These are phyloP conservation scores for Oceanites oceanicus DNA, from an alignment of 2,113 vertebrate species.

Conservation along the genomic window DNA sequence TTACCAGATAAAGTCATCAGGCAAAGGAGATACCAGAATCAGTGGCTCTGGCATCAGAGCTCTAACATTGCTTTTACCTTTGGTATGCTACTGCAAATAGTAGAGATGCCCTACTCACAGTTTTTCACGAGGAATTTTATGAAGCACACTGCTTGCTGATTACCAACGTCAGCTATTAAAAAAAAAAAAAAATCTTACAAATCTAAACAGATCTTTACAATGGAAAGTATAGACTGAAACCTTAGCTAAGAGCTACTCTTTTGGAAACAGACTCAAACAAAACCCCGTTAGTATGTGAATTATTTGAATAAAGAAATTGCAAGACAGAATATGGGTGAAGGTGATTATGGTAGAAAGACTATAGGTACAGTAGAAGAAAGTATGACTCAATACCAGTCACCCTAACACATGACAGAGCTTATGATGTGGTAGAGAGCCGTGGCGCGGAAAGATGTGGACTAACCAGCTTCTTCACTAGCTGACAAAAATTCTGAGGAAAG, in stretches of 20 bases:
- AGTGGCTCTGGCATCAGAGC: background rate
- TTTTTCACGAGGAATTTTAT: background rate
- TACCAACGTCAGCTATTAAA: background rate
- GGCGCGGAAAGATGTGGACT: background rate
- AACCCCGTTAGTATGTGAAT: background rate
- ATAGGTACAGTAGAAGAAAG: background rate
- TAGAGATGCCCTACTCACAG: background rate
- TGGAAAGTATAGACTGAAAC: background rate
- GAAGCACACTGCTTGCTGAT: background rate
- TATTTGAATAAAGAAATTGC: background rate
- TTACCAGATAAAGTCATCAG: background rate
- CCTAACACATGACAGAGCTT: background rate
- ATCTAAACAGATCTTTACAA: background rate
- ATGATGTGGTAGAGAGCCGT: background rate
- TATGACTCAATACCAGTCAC: background rate
- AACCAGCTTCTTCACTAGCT: background rate
- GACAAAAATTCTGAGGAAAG: background rate
- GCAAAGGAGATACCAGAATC: background rate
- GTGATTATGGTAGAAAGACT: background rate
- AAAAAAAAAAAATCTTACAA: background rate
- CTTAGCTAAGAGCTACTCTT: background rate
- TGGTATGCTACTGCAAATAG: background rate
- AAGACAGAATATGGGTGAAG: background rate
- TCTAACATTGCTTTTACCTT: background rate
- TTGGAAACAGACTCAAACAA: background rate